A percentile compares a stretch with the other conserved stretches of the same genome.
These are phyloP conservation scores for Megaceryle maxima DNA, from an alignment of 2,113 vertebrate species.

Conservation along the genomic window DNA sequence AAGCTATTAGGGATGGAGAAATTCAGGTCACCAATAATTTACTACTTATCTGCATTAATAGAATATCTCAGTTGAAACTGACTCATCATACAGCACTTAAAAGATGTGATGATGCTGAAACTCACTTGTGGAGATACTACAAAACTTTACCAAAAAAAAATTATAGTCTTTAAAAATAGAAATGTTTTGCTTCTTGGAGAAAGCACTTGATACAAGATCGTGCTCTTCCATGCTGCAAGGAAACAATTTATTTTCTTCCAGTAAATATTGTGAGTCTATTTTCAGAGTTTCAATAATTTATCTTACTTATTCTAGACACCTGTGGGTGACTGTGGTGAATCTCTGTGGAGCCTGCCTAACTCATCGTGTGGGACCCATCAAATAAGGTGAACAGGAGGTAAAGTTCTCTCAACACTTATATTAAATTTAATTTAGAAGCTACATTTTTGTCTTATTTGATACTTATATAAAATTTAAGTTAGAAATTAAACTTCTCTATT, in stretches of 20 bases:
- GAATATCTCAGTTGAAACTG: accelerated
- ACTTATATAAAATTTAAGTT: background rate
- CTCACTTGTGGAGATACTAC: background rate
- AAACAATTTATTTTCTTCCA: background rate
- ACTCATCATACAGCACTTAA: accelerated
- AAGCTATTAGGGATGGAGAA: background rate
- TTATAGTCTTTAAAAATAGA: background rate
- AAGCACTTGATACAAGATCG: accelerated
- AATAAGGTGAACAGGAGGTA: accelerated
- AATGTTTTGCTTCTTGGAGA: background rate
- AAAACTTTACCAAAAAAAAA: background rate
- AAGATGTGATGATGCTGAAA: background rate
- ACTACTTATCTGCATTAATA: accelerated
- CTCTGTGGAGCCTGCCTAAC: background rate
- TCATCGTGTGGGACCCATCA: background rate
- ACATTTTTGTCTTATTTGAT: background rate
- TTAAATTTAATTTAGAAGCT: background rate
- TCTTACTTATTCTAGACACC: accelerated
- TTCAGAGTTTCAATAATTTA: background rate
- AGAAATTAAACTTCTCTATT: background rate
- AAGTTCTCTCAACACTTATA: background rate
- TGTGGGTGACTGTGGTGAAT: accelerated
- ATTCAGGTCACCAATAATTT: accelerated
- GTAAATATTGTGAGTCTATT: accelerated
- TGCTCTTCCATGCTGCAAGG: accelerated